Evolutionary conservation across 2,113 vertebrate genomes (phyloP), one percentile per base, ranked within the genome.

Genomic region (Himantopus leucocephalus): DNA sequence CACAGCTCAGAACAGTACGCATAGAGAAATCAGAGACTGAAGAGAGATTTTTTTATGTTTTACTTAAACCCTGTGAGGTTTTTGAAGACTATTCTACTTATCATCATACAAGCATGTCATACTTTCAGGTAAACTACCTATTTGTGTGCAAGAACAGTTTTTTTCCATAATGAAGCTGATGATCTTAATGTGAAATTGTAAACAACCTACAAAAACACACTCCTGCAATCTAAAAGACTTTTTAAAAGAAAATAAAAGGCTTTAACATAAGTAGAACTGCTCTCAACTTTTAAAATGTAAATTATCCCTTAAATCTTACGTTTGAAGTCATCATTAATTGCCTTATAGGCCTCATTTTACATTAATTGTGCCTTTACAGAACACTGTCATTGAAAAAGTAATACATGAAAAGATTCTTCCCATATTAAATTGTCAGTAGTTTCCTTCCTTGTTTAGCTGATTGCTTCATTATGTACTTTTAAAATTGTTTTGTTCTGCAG

Each of bases 391-490:
- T 94, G 83, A 94, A 91, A 67, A 94, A 78, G 39, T 89, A 95
- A 87, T 34, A 29, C 59, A 59, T 34, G 70, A 45, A 91, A 94
- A 97, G 72, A 87, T 83, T 73, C 71, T 85, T 91, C 77, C 63
- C 21, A 52, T 77, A 76, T 72, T 93, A 90, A 87, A 79, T 27
- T 71, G 75, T 78, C 79, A 68, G 39, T 74, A 76, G 67, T 62
- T 30, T 21, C n/a, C 43, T 84, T 75, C 76, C 67, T 72, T 83
- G 94, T 96, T 80, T 45, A 94, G 94, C 50, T 97, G 97, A 97
- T 85, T 91, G 95, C 92, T 96, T 97, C 94, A 96, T 97, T 97
- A 95, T 81, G 83, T 97, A 92, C 87, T 95, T 97, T 97, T 96
- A 1, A 11, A 94, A 97, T 90, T 87, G 92, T 87, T 97, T 94